Percentiles rank a stretch among this genome's conserved stretches.
These are phyloP conservation scores for Brenthis ino DNA, from an alignment of 2,888 invertebrate genomes.

Conservation along the genomic window DNA sequence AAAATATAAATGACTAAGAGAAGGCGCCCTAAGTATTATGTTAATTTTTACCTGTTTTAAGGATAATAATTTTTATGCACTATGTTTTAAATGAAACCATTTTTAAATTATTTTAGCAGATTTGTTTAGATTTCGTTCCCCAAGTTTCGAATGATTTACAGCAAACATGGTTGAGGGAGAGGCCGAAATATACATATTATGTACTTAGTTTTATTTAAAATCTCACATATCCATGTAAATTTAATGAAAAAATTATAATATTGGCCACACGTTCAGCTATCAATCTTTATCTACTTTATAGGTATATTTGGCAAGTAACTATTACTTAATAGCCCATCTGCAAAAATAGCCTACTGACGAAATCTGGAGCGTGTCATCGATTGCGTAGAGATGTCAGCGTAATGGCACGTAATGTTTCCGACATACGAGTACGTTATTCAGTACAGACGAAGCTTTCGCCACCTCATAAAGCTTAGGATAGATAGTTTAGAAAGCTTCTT, in stretches of 20 bases:
- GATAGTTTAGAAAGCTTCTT: background rate
- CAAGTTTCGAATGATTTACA: too few species aligned
- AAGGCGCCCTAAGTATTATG: background rate
- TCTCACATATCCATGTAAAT: too few species aligned
- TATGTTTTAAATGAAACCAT: too few species aligned
- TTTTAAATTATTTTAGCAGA: too few species aligned
- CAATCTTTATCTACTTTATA: background rate
- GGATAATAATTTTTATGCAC: background rate
- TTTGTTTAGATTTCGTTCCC: too few species aligned
- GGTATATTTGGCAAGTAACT: slow-evolving; percentile 23
- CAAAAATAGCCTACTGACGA: slow-evolving; percentile 47
- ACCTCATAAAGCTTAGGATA: background rate
- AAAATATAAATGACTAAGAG: slow-evolving; percentile 4
- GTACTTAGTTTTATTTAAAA: too few species aligned
- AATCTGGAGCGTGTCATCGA: slow-evolving; percentile 64
- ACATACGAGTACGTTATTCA: slow-evolving; percentile 10
- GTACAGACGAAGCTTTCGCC: slow-evolving; percentile 12
- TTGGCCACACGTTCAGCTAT: background rate
- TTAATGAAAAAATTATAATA: background rate
- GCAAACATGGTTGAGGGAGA: too few species aligned
- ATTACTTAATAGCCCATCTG: slow-evolving; percentile 50
- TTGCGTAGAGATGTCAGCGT: slow-evolving; percentile 27
- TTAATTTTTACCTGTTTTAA: background rate
- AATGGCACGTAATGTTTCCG: slow-evolving; percentile 23
- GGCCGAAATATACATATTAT: too few species aligned